Base-by-base conservation (phyloP, 2,797 vertebrate genomes). In the Rachycentron canadum region DNA sequence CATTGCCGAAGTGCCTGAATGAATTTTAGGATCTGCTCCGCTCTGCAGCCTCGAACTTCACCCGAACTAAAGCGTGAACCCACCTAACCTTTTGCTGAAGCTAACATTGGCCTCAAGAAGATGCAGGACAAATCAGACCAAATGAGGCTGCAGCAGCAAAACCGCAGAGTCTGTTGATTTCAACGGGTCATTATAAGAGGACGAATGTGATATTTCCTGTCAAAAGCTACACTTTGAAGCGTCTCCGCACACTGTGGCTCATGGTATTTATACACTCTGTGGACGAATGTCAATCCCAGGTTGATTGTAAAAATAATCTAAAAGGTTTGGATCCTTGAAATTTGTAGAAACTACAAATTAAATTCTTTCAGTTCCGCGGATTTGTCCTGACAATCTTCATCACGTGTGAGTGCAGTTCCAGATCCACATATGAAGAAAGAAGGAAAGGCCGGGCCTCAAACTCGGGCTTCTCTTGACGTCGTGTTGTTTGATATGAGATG, bases 1-100 rank as follows among this genome's bases (percentile, higher is more conserved):
- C 14, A 16, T 36, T 49, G 3, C 66, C 49, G 66, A 83, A 72
- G 79, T 82, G 80, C 64, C 61, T 78, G 25, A 26, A 28, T 70
- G 2, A 41, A 55, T 70, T 84, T 62, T 19, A 68, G 32, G 57
- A 66, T 52, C 43, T 32, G 9, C 55, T 73, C 38, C 41, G 25
- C 25, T 69, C 23, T 26, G 17, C 56, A 25, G 58, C 6, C 2
- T 75, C 3, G 1, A 45, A 45, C 45, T 78, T 77, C 28, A 63
- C 32, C 7, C 17, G 34, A 67, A 72, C 56, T 76, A 40, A 78
- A 55, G 45, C 26, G 47, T n/a, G 5, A 61, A 17, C 9, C 17
- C n/a, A 0, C 77, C 49, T 58, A 43, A 52, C n/a, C 23, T 60
- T 69, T 53, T 26, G 12, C 38, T 59, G 2, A 55, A 26, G n/a